Percentiles rank a stretch among this genome's conserved stretches.
Evolutionary conservation across 2,113 vertebrate species (phyloP).

Genomic region (Lagopus muta): DNA sequence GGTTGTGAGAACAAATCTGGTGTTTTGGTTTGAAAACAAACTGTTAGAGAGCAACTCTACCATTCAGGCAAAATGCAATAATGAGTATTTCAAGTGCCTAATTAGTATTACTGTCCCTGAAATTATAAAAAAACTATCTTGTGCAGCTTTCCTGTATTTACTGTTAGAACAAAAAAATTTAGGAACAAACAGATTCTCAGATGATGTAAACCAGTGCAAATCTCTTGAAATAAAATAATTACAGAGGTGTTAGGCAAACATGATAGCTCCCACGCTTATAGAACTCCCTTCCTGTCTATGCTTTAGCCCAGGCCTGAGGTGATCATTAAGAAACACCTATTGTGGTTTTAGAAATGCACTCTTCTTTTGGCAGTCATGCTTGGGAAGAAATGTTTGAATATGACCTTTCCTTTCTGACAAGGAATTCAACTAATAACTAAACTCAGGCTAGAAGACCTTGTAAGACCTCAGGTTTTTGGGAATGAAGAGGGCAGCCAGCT

Average conservation of each 20-base stretch:
- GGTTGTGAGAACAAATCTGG: not conserved
- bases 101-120: not conserved
- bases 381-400: not conserved
- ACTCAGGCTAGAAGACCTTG: not conserved
- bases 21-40: not conserved
- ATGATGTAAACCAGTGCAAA: not conserved
- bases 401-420: not conserved
- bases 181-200: not conserved
- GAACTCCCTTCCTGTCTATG: fast-evolving
- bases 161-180: not conserved
- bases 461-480: not conserved
- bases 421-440: not conserved
- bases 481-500: not conserved
- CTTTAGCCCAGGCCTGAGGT: not conserved
- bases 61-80: not conserved
- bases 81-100: not conserved
- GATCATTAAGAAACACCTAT: not conserved
- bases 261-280: fast-evolving
- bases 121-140: not conserved
- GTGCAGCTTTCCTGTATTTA: not conserved
- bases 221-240: not conserved
- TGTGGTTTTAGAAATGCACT: not conserved
- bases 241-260: fast-evolving
- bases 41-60: not conserved
- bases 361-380: fast-evolving